These are phyloP conservation scores for Lepeophtheirus nordmannii DNA, from an alignment of 2,888 invertebrate genomes.

Conservation along the genomic window DNA sequence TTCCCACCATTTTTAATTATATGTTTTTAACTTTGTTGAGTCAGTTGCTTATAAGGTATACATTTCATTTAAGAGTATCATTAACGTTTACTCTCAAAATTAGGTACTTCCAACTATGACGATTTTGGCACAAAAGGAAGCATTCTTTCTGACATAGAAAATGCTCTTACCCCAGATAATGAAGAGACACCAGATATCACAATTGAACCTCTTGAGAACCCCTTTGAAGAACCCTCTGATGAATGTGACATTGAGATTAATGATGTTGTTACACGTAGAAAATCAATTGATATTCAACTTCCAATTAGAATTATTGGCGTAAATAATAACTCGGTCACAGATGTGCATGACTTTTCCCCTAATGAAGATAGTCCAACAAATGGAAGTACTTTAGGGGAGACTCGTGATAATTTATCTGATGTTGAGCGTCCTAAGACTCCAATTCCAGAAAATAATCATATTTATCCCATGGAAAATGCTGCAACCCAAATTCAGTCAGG, in stretches of 20 bases:
- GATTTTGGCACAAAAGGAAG: not conserved
- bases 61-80: too few species aligned
- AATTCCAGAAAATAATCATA: not conserved
- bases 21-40: too few species aligned
- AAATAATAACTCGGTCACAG: not conserved
- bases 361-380: not conserved
- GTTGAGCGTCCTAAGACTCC: not conserved
- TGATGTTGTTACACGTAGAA: not conserved
- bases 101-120: too few species aligned
- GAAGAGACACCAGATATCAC: not conserved
- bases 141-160: not conserved
- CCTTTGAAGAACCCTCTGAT: conserved; percentile 1
- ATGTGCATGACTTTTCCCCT: not conserved
- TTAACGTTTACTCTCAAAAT: too few species aligned
- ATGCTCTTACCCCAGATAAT: not conserved
- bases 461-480: not conserved
- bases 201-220: not conserved
- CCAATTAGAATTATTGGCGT: not conserved
- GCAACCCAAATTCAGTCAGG: conserved; percentile 11
- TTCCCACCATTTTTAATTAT: too few species aligned
- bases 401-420: not conserved
- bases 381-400: not conserved
- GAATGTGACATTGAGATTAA: not conserved
- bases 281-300: not conserved
- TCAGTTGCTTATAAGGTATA: too few species aligned